phyloP scores from a whole-genome alignment of 1,140 invertebrate species.

The Camponotus floridanus region DNA sequence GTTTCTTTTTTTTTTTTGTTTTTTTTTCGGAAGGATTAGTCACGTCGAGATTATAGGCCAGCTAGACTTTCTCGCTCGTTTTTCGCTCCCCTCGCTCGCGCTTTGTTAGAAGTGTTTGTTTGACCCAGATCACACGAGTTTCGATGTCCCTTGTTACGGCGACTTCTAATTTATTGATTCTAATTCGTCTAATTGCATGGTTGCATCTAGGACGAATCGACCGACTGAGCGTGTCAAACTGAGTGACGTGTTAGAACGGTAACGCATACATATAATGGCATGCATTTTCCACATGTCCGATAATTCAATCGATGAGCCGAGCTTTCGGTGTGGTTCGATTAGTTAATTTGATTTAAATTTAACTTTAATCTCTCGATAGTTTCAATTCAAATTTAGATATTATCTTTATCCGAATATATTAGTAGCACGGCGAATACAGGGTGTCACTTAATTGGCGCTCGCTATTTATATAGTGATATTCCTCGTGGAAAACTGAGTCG shows the following conservation, averaged over 20 bases:
- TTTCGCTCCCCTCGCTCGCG: conserved; percentile 10
- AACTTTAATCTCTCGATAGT: not conserved
- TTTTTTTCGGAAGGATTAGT: conserved; percentile 19
- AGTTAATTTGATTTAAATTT: not conserved
- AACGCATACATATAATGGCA: conserved; percentile 6
- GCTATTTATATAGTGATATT: too few relatives aligned
- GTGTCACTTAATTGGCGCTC: too few relatives aligned
- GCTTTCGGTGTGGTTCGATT: conserved; percentile 8
- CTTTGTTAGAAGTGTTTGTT: conserved; percentile 43
- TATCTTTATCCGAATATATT: not conserved
- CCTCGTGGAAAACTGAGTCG: too few relatives aligned
- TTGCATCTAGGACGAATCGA: conserved; percentile 27
- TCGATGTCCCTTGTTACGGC: conserved; percentile 14
- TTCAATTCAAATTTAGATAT: not conserved
- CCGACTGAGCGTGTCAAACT: conserved; percentile 39
- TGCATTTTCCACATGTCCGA: conserved; percentile 13
- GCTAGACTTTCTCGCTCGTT: conserved; percentile 10
- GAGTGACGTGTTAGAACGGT: conserved; percentile 35
- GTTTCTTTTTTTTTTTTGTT: not conserved
- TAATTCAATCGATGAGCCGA: not conserved
- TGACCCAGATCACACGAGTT: conserved; percentile 15
- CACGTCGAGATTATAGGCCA: conserved; percentile 42
- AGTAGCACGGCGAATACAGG: too few relatives aligned
- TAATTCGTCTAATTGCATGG: conserved; percentile 29
- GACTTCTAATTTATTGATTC: conserved; percentile 37